These are phyloP conservation scores for Pristionchus maxplancki DNA, from an alignment of 2,888 invertebrate species.

Conservation along the genomic window DNA sequence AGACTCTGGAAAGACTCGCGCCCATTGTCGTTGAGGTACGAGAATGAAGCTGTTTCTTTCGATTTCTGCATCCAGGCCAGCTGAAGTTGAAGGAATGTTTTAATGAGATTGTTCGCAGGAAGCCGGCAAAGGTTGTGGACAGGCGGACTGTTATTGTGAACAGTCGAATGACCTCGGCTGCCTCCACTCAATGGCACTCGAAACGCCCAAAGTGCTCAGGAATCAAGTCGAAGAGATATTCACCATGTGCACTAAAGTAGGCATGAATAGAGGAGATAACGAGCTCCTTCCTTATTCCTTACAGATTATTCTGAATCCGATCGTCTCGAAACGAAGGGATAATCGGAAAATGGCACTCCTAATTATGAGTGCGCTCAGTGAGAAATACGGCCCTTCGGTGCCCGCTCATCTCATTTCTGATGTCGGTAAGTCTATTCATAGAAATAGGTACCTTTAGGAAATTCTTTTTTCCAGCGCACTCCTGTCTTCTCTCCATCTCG, in stretches of 20 bases:
- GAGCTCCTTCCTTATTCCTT: background rate
- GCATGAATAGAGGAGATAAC: background rate
- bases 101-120: background rate
- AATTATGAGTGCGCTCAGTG: background rate
- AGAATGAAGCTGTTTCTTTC: no score
- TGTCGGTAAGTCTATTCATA: background rate
- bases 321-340: background rate
- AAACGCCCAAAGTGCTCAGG: background rate
- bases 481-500: background rate
- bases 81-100: no score
- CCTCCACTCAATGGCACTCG: background rate
- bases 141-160: background rate
- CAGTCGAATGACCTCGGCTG: background rate
- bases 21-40: background rate
- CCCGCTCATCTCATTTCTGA: background rate
- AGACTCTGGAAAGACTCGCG: background rate
- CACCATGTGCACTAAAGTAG: background rate
- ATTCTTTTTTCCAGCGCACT: background rate
- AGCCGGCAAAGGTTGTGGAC: background rate
- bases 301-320: background rate
- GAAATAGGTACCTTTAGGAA: no score
- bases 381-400: background rate
- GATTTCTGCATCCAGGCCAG: no score
- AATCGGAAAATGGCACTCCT: background rate
- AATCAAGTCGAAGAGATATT: background rate